These are phyloP conservation scores for Zoanthus sociatus DNA, from an alignment of 92 coral and sea anemone genomes.

Conservation along the genomic window DNA sequence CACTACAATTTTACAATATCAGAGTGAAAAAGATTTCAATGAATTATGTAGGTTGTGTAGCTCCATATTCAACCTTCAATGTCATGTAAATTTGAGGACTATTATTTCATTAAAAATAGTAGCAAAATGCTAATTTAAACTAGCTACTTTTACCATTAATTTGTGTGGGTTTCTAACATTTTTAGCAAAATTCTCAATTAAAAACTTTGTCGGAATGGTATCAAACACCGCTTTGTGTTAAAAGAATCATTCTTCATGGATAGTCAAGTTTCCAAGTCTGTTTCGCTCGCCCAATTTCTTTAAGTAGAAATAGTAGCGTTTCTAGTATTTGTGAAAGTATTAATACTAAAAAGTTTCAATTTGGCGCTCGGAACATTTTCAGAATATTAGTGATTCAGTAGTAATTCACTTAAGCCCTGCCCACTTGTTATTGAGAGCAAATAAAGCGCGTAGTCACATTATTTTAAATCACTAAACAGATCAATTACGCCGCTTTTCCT, in stretches of 20 bases:
- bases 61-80: not conserved
- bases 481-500: no score
- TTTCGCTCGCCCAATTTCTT: not conserved
- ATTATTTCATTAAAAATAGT: not conserved
- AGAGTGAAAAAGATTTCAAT: not conserved
- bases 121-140: not conserved
- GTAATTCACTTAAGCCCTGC: not conserved
- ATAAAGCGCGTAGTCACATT: not conserved
- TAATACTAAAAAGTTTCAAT: not conserved
- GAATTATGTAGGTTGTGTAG: not conserved
- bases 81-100: not conserved
- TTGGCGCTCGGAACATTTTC: not conserved
- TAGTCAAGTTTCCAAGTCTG: slow-evolving; percentile 11
- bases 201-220: not conserved
- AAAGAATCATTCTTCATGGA: not conserved
- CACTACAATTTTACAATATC: slow-evolving; percentile 25
- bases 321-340: not conserved
- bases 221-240: not conserved
- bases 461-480: not conserved
- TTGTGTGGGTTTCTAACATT: not conserved
- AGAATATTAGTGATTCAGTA: no score
- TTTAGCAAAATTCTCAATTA: not conserved
- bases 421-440: slow-evolving; percentile 1
- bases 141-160: not conserved
- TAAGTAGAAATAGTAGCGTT: not conserved